Evolutionary conservation across 2,797 vertebrate species (phyloP).

Genomic region (Pantherophis vulpinus): DNA sequence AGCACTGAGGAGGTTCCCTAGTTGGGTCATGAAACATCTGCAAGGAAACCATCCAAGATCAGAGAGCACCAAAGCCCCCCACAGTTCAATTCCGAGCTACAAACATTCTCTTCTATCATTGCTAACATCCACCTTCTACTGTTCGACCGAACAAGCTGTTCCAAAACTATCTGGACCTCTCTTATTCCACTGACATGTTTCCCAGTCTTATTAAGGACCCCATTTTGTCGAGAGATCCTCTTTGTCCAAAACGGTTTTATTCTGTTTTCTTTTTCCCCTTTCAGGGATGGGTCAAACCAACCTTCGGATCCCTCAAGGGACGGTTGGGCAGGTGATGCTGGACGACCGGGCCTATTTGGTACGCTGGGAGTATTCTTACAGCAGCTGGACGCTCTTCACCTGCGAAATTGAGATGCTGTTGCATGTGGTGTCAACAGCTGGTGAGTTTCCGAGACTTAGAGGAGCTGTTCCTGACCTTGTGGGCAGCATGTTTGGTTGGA

Average conservation of each 20-base stretch:
- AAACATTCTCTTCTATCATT: background rate
- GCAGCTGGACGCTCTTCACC: conserved; percentile 96
- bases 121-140: background rate
- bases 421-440: conserved; percentile 96
- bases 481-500: background rate
- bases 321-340: conserved; percentile 87
- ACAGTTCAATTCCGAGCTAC: too few species aligned
- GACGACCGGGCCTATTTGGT: conserved; percentile 87
- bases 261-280: background rate
- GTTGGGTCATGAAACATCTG: too few species aligned
- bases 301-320: conserved; percentile 91
- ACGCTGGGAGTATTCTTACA: conserved; percentile 94
- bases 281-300: conserved; percentile 91
- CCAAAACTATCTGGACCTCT: background rate
- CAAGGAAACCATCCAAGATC: too few species aligned
- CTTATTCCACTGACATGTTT: background rate
- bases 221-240: background rate
- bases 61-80: background rate
- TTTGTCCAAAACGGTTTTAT: background rate
- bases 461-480: background rate
- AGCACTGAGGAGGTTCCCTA: too few species aligned
- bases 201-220: background rate
- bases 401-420: conserved; percentile 99
- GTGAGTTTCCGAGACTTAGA: conserved; percentile 65
- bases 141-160: background rate